Base-by-base conservation (phyloP, 1,140 invertebrate genomes). In the Philaenus spumarius region DNA sequence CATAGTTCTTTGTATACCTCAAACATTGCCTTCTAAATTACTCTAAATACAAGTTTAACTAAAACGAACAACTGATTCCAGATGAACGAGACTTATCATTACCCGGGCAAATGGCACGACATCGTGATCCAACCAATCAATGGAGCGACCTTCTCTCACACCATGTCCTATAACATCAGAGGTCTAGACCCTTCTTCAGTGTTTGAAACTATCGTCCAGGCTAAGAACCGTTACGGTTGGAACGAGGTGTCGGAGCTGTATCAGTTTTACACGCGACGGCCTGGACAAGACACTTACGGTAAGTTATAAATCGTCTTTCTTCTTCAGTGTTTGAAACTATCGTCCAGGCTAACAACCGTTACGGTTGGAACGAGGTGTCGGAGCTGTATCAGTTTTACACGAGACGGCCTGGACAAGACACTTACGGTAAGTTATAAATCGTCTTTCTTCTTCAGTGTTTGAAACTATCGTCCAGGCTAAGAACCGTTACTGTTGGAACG, bases 31-130 rank as follows among this genome's bases (percentile, higher is more conserved):
- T n/a, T n/a, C n/a, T n/a, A n/a, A n/a, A n/a, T n/a, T n/a, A n/a
- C n/a, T n/a, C n/a, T n/a, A n/a, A n/a, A n/a, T n/a, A n/a, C n/a
- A n/a, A n/a, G n/a, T n/a, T n/a, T n/a, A n/a, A n/a, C n/a, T n/a
- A n/a, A n/a, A n/a, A n/a, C n/a, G n/a, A n/a, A n/a, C n/a, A n/a
- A n/a, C n/a, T n/a, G n/a, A 9, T 51, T 51, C 11, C 72, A 84
- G 82, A 80, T 83, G 63, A 87, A 87, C 70, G 80, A 84, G 62
- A 80, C 83, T 2, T 84, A 82, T 69, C 82, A 85, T 67, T 78
- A 82, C 67, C 82, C 82, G 0, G 83, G 83, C 0, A 78, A 82
- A 55, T 87, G 84, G 84, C 83, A 85, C 61, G 84, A 86, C 67
- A 75, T 82, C 11, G 61, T 67, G 7, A 54, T 71, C 2, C 63